These are phyloP conservation scores for Cottus gobio DNA, from an alignment of 2,113 vertebrate genomes.

Conservation along the genomic window DNA sequence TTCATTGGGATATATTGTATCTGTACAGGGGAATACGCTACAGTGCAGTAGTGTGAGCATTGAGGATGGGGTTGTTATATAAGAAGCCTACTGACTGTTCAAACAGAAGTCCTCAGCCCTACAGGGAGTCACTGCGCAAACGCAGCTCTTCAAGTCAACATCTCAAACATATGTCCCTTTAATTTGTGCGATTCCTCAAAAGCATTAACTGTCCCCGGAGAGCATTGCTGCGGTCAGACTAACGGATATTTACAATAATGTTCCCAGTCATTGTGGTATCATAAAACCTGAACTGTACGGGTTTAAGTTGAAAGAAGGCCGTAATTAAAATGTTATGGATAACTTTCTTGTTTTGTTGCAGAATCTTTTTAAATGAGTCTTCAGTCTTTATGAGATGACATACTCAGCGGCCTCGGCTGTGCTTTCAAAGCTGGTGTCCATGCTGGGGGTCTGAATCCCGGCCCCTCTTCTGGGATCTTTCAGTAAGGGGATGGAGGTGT, in stretches of 20 bases:
- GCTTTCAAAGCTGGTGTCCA: slow-evolving; percentile 73
- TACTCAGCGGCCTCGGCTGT: slow-evolving; percentile 59
- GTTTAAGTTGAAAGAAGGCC: slow-evolving; percentile 17
- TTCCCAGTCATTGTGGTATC: background rate
- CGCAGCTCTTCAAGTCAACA: slow-evolving; percentile 55
- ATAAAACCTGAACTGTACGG: slow-evolving; percentile 2
- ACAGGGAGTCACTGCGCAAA: slow-evolving; percentile 47
- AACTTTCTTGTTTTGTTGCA: background rate
- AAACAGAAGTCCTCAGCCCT: slow-evolving; percentile 25
- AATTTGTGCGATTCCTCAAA: slow-evolving; percentile 26
- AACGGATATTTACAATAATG: slow-evolving; percentile 52
- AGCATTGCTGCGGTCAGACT: background rate
- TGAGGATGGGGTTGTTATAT: slow-evolving; percentile 48
- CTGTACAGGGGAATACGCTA: slow-evolving; percentile 54
- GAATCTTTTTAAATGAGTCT: background rate
- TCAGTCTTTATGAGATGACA: slow-evolving; percentile 48
- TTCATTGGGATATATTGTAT: slow-evolving; percentile 29
- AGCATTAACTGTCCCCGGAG: slow-evolving; percentile 4
- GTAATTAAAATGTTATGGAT: slow-evolving; percentile 6
- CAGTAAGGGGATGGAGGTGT: slow-evolving; percentile 88
- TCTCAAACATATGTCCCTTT: slow-evolving; percentile 39
- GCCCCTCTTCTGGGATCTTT: slow-evolving; percentile 85
- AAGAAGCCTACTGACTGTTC: slow-evolving; percentile 49
- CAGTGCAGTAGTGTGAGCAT: slow-evolving; percentile 47
- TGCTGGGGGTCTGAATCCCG: slow-evolving; percentile 74